Conservation (phyloP, 2,797 vertebrate genomes). For the Gastrophryne carolinensis region DNA sequence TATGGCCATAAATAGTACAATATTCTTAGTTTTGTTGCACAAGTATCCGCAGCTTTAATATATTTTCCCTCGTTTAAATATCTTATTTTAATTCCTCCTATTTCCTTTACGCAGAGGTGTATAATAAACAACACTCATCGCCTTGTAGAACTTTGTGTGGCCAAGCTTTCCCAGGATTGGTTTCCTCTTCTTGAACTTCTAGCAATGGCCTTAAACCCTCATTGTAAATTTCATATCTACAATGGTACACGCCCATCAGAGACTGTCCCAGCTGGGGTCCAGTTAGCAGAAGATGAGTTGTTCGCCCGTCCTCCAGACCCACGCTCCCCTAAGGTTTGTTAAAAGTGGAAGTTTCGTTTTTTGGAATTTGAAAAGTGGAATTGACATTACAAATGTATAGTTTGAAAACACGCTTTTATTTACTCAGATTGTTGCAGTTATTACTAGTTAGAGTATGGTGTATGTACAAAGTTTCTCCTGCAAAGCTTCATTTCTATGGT, state of each 20-base stretch:
- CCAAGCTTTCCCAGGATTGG: slow-evolving; percentile 99
- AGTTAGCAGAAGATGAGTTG: slow-evolving; percentile 95
- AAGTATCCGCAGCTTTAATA: no score
- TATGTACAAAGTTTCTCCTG: no score
- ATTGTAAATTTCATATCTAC: slow-evolving; percentile 99
- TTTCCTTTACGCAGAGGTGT: slow-evolving; percentile 80
- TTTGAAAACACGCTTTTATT: no score
- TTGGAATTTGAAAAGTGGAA: no score
- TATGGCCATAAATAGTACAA: no score
- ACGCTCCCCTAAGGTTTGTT: slow-evolving; percentile 90
- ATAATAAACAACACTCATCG: slow-evolving; percentile 99
- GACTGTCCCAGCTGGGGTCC: slow-evolving; percentile 92
- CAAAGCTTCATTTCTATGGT: no score
- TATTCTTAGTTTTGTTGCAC: no score
- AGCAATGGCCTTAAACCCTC: slow-evolving; percentile 99
- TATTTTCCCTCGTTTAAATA: no score
- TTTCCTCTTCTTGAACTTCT: slow-evolving; percentile 98
- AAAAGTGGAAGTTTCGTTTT: no score
- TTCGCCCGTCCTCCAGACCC: slow-evolving; percentile 96
- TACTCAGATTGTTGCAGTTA: no score
- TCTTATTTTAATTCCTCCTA: not conserved
- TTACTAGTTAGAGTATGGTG: no score
- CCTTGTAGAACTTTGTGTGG: slow-evolving; percentile 97
- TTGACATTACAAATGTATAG: no score
- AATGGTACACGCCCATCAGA: slow-evolving; percentile 98